Evolutionary conservation across 37 sponge, comb jelly and placozoan genomes (phyloP), one percentile per base, ranked within the genome.

Genomic region (Aphrocallistes beatrix): DNA sequence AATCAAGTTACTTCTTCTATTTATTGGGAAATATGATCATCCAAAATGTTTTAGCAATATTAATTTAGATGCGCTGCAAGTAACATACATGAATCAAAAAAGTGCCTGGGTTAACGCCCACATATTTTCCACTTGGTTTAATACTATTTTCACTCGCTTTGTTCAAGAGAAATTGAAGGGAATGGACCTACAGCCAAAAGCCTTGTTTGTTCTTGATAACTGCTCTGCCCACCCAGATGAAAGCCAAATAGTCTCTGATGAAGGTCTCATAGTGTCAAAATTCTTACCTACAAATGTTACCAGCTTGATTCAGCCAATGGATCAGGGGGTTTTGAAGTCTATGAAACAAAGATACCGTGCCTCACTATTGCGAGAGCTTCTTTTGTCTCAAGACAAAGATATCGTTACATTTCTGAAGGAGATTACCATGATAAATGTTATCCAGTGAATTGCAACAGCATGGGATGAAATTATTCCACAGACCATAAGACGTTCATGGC

Each of bases 81-180:
- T 87, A 82, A 28, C 6, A 21, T 75, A 85, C 36, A 23, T 37
- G 1, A 38, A 39, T 37, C 86, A 85, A 34, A 85, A 69, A 37
- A 85, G 36, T 75, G 86, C 86, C 16, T 85, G 38, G 86, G 38
- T 85, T 51, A 42, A 36, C 0, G 37, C 81, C 28, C n/a, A 38
- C 23, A 51, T 85, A n/a, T 85, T 85, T 69, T 36, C 23, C 23
- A 88, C 86, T n/a, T 93, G 91, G 93, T 93, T 90, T 83, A 85
- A 90, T 83, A 37, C 87, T 17, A 38, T 69, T 17, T 93, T 93
- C 37, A 87, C 90, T 13, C 93, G 89, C 34, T 38, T 32, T 32
- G 88, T 90, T 38, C 50, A 38, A 23, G 38, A 82, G 36, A 21
- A 85, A 38, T 34, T 85, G 34, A 37, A 23, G 23, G 38, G 23